Base-by-base conservation (phyloP, 2,888 invertebrate genomes). In the Sarcophaga variegata region DNA sequence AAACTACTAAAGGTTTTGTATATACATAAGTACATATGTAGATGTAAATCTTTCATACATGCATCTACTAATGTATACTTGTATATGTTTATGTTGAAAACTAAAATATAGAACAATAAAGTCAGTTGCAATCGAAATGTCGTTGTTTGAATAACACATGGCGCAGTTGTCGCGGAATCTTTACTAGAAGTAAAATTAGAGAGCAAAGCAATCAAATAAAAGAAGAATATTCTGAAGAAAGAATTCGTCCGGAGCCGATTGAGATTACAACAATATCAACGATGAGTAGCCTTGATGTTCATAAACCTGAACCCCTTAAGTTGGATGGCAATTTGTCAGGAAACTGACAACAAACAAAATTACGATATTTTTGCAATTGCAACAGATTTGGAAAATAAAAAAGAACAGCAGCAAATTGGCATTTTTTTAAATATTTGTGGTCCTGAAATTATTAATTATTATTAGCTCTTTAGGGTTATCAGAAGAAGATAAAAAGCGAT, bases 351-450 rank as follows among this genome's bases (percentile, higher is more conserved):
- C 14, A 74, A 84, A 27, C 80, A 84, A 75, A 84, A 80, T 59
- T 84, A 27, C 12, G 74, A 80, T 54, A 27, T 27, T 27, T 27
- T 27, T 27, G 27, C 27, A 27, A 80, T 84, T 20, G 80, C 76
- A 12, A 77, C 67, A 47, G 54, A 72, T 27, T 54, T 81, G 25
- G 67, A 76, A 74, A 62, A 74, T 14, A 81, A 64, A 54, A 85
- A 76, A 37, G 67, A 76, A 11, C 27, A 45, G 54, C 78, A 82
- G 37, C 74, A 85, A 70, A 67, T 77, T 20, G 77, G 66, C 25
- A 78, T 71, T 47, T 87, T 84, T 82, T 70, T 75, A 27, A 87
- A 86, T 66, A 71, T 83, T 20, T 76, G 77, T 49, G 81, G 84
- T 27, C 60, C 81, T 17, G 81, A 87, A 82, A 37, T 37, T 37